These are phyloP conservation scores for Amblyopsis hoosieri DNA, from an alignment of 2,797 vertebrate genomes.

Conservation along the genomic window DNA sequence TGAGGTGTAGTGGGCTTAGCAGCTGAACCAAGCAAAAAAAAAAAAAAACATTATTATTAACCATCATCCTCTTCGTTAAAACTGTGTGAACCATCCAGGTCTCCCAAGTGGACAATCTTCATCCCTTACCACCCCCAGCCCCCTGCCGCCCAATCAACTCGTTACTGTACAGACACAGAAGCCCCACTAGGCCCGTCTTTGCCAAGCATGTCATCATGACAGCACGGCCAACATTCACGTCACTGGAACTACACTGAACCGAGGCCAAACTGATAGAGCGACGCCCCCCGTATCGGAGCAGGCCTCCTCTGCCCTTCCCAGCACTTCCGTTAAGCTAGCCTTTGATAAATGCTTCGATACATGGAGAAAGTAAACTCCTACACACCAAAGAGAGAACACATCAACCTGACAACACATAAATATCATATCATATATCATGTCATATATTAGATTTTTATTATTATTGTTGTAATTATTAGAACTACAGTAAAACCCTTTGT, in stretches of 20 bases:
- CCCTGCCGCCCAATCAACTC: conserved; percentile 14
- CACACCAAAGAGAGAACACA: conserved; percentile 86
- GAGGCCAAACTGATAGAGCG: conserved; percentile 45
- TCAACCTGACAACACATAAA: conserved; percentile 85
- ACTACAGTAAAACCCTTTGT: conserved; percentile 68
- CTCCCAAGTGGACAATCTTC: conserved; percentile 75
- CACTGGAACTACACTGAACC: conserved; percentile 67
- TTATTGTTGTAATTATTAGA: conserved; percentile 61
- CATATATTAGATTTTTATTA: conserved; percentile 76
- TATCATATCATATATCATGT: conserved; percentile 70
- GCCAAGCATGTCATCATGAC: conserved; percentile 44
- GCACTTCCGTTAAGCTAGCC: conserved; percentile 63
- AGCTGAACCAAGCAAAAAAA: conserved; percentile 61
- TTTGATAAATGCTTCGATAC: conserved; percentile 85
- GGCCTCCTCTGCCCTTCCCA: conserved; percentile 37
- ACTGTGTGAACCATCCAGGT: conserved; percentile 32
- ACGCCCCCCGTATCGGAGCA: conserved; percentile 37
- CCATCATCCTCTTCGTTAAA: not conserved
- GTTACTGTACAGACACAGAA: conserved; percentile 46
- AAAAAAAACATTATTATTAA: conserved; percentile 32
- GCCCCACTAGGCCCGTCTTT: conserved; percentile 38
- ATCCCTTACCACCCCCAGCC: conserved; percentile 26
- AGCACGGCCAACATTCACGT: conserved; percentile 67
- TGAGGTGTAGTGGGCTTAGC: conserved; percentile 71
- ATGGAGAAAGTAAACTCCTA: conserved; percentile 87